These are phyloP conservation scores for Microctonus hyperodae DNA, from an alignment of 2,888 invertebrate genomes.

Conservation along the genomic window DNA sequence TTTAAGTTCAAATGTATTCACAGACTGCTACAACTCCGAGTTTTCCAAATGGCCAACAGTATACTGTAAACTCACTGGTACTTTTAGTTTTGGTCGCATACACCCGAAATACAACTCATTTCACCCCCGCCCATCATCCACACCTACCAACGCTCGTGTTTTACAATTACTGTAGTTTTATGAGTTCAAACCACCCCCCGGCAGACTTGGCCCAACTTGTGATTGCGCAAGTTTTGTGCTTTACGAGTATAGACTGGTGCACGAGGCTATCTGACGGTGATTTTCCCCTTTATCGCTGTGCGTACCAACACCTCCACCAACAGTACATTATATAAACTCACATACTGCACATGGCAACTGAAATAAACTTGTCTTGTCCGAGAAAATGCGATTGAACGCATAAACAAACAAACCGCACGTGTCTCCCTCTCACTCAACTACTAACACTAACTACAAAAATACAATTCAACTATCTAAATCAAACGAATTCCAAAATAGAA, in stretches of 20 bases:
- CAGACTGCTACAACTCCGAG: conserved; percentile 2
- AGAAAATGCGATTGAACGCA: conserved; percentile 22
- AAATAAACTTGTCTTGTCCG: conserved; percentile 16
- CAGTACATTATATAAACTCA: conserved; percentile 23
- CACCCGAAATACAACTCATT: background rate
- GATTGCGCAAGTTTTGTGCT: conserved; percentile 60
- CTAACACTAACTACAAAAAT: no score
- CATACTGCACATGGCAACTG: conserved; percentile 5
- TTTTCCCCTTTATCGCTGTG: conserved; percentile 45
- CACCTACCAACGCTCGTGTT: conserved; percentile 48
- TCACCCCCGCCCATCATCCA: conserved; percentile 30
- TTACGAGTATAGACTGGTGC: conserved; percentile 52
- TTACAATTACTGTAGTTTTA: conserved; percentile 60
- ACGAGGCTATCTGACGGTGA: conserved; percentile 48
- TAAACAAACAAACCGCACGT: conserved; percentile 21
- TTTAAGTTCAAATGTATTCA: conserved; percentile 33
- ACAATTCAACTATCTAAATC: no score
- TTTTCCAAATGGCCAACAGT: background rate
- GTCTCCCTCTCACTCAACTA: background rate
- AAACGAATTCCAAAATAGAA: no score
- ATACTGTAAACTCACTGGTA: background rate
- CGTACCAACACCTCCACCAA: conserved; percentile 34
- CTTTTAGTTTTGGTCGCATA: background rate
- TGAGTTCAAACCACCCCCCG: conserved; percentile 53
- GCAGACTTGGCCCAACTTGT: conserved; percentile 57